Conservation (phyloP, 2,113 vertebrate species). For the Halichoerus grypus region DNA sequence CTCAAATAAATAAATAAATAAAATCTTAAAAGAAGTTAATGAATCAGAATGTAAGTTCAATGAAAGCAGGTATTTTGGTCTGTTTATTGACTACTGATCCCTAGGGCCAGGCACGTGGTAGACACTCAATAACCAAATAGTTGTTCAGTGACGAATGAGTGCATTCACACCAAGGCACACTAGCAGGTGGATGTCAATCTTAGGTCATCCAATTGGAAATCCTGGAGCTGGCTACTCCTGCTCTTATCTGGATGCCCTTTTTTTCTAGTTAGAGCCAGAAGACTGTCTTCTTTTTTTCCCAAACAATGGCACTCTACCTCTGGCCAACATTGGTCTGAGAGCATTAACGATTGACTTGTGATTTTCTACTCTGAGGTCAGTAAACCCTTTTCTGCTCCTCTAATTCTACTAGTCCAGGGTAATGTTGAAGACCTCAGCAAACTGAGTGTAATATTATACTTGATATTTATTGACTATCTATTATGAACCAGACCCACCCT, state of each 20-base stretch:
- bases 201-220: fast-evolving
- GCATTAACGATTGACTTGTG: neutral
- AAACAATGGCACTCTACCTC: neutral
- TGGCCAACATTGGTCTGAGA: neutral
- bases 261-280: neutral
- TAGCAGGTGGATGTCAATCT: fast-evolving
- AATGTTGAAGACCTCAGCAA: neutral
- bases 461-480: neutral
- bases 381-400: neutral
- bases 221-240: neutral
- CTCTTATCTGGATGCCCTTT: neutral
- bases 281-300: neutral
- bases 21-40: neutral
- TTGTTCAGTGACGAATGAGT: neutral
- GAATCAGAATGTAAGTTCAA: neutral
- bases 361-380: neutral
- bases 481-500: neutral
- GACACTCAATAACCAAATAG: fast-evolving
- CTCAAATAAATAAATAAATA: neutral
- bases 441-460: neutral
- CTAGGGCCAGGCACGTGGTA: fast-evolving
- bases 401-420: neutral
- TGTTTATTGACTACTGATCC: neutral
- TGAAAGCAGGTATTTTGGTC: neutral
- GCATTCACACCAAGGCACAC: fast-evolving